Base-by-base conservation (phyloP, 1,140 invertebrate genomes). In the Leptinotarsa defecta region DNA sequence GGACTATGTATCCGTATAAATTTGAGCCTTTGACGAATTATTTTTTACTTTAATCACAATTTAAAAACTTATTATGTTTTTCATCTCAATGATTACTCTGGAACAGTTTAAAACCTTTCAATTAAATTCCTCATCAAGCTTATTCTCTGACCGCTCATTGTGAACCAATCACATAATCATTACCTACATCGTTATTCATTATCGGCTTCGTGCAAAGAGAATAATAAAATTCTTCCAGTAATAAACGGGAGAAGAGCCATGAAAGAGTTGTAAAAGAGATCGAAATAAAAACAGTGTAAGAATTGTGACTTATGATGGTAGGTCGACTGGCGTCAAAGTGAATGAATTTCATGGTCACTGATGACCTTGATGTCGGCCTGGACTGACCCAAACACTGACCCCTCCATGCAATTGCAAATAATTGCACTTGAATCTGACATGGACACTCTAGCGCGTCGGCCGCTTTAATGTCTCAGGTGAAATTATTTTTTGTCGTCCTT, bases 371-470 rank as follows among this genome's bases (percentile, higher is more conserved):
- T 75, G 76, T 76, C 80, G 78, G 76, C 80, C 80, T 77, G 74
- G 69, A n/a, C 52, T 57, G 78, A 81, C 80, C 80, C 80, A 81
- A 79, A 79, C 80, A 81, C 76, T 81, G 78, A 81, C 80, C 80
- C 77, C 77, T 78, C 78, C 75, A 68, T 77, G 76, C 80, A 79
- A 80, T 78, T 80, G 79, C 73, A 78, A 64, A 71, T 69, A 78
- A 78, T 78, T 78, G 71, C 75, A 74, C 71, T 77, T 73, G 73
- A 77, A 73, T 72, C 73, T 72, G 48, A 52, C n/a, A 27, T 71
- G 69, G 24, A 71, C 48, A 71, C 20, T 57, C 52, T 57, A 17
- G 52, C 17, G 52, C 17, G 4, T 57, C 52, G 52, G 52, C n/a
- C 52, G n/a, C 15, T 19, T 57, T 19, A 57, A 57, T 57, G 52